Conservation (phyloP, 2,888 invertebrate genomes). For the Campoplex capitator region DNA sequence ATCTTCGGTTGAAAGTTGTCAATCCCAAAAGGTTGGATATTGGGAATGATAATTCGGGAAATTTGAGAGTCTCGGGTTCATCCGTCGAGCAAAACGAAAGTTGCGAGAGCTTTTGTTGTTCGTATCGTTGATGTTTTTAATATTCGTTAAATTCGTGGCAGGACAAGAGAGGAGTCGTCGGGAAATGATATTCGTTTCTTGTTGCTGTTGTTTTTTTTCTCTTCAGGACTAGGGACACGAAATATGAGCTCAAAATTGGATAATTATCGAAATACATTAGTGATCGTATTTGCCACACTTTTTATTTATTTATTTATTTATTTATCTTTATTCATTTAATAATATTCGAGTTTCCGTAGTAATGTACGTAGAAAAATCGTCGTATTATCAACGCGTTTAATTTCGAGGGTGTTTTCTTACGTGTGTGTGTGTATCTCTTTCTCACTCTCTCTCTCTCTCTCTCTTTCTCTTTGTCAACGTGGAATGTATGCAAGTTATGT, state of each 20-base stretch:
- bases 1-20: background rate
- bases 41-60: background rate
- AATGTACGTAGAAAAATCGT: conserved; percentile 49
- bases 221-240: conserved; percentile 22
- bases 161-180: conserved; percentile 35
- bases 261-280: conserved; percentile 6
- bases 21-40: background rate
- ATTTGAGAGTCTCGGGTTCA: conserved; percentile 55
- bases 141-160: conserved; percentile 19
- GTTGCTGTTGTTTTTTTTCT: background rate
- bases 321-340: conserved; percentile 22
- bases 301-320: conserved; percentile 1
- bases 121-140: background rate
- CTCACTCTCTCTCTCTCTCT: conserved; percentile 3
- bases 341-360: conserved; percentile 32
- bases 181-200: background rate
- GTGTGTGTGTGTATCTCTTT: conserved; percentile 17
- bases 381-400: conserved; percentile 20
- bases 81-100: conserved; percentile 46
- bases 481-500: conserved; percentile 65
- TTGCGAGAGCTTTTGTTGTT: background rate
- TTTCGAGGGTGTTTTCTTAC: conserved; percentile 1
- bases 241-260: background rate
- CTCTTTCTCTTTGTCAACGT: conserved; percentile 32
- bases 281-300: conserved; percentile 1